phyloP scores from a whole-genome alignment of 1,140 invertebrate species.

The Aradophagus sp. region DNA sequence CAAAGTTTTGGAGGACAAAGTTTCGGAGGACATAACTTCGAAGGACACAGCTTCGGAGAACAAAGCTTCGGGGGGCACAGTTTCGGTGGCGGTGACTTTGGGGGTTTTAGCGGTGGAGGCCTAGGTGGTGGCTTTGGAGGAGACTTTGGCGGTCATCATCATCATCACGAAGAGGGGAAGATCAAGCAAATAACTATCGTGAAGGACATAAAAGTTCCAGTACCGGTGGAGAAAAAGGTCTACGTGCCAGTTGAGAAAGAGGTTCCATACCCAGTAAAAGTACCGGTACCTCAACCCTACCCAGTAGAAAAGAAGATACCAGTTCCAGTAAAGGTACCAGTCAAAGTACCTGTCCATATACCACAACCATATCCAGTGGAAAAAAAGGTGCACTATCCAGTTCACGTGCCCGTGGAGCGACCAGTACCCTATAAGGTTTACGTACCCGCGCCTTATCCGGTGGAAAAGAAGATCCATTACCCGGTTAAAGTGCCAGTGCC shows the following conservation, averaged over 20 bases:
- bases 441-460: slow-evolving; percentile 57
- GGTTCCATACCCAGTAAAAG: slow-evolving; percentile 66
- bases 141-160: slow-evolving; percentile 9
- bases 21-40: slow-evolving; percentile 20
- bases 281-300: slow-evolving; percentile 66
- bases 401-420: slow-evolving; percentile 59
- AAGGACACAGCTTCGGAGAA: slow-evolving; percentile 19
- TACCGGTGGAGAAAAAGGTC: slow-evolving; percentile 78
- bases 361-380: slow-evolving; percentile 69
- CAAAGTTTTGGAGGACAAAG: too few species aligned
- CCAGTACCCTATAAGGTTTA: slow-evolving; percentile 74
- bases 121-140: slow-evolving; percentile 49
- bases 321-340: slow-evolving; percentile 72
- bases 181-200: slow-evolving; percentile 77
- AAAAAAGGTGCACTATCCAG: slow-evolving; percentile 67
- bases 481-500: slow-evolving; percentile 71
- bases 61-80: slow-evolving; percentile 67
- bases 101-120: slow-evolving; percentile 23
- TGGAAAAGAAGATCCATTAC: slow-evolving; percentile 62
- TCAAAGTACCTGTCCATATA: slow-evolving; percentile 74
- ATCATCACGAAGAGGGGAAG: slow-evolving; percentile 71
- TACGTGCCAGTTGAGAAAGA: slow-evolving; percentile 71
- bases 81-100: slow-evolving; percentile 23
- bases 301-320: slow-evolving; percentile 71
- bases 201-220: slow-evolving; percentile 78